Conservation (phyloP, 2,113 vertebrate species). For the human (Homo sapiens) region GRCh38 chr7:72906001-72906500, state of each 20-base stretch:
- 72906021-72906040: neutral
- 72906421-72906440: neutral
- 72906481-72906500: neutral
- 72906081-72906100: neutral
- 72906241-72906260: too few species aligned
- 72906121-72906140: neutral
- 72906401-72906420: neutral
- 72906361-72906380: neutral
- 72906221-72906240: neutral
- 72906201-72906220: neutral
- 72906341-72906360: neutral
- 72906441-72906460: neutral
- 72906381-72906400: neutral
- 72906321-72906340: neutral
- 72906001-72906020: neutral
- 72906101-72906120: neutral
- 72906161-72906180: neutral
- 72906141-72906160: neutral
- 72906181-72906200: neutral
- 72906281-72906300: neutral
- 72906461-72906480: neutral
- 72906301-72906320: neutral
- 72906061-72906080: neutral
- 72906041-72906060: neutral
- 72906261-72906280: neutral